A percentile compares a stretch with the other conserved stretches of the same genome.
Conservation (phyloP, 2,113 vertebrate genomes). For the Sinocyclocheilus anshuiensis region DNA sequence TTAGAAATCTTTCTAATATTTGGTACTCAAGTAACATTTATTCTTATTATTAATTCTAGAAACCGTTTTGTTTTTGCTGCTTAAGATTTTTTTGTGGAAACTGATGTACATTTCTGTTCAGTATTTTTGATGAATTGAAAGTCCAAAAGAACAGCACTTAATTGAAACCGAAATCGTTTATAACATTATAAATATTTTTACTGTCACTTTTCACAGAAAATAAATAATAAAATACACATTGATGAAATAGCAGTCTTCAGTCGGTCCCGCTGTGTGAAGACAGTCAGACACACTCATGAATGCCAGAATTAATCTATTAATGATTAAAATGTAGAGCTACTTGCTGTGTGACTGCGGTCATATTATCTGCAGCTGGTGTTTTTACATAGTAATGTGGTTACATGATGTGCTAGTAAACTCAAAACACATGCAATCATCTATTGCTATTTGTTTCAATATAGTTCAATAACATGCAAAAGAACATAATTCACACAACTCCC, state of each 20-base stretch:
- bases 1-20: too few species aligned
- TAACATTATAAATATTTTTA: too few species aligned
- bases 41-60: too few species aligned
- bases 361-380: neutral
- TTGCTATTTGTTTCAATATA: neutral
- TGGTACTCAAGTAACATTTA: too few species aligned
- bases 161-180: too few species aligned
- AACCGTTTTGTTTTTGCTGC: too few species aligned
- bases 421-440: neutral
- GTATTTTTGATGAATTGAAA: too few species aligned
- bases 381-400: conserved; percentile 57
- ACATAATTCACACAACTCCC: neutral
- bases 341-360: neutral
- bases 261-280: conserved; percentile 66
- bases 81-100: too few species aligned
- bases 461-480: neutral
- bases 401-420: neutral
- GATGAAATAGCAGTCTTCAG: conserved; percentile 66
- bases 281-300: conserved; percentile 63
- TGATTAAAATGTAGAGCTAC: neutral
- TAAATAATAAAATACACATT: conserved; percentile 53
- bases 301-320: conserved; percentile 73
- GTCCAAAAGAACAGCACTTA: too few species aligned
- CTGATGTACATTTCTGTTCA: too few species aligned
- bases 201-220: too few species aligned